Evolutionary conservation across 2,888 invertebrate species (phyloP).

Genomic region (Diarsia mendica): DNA sequence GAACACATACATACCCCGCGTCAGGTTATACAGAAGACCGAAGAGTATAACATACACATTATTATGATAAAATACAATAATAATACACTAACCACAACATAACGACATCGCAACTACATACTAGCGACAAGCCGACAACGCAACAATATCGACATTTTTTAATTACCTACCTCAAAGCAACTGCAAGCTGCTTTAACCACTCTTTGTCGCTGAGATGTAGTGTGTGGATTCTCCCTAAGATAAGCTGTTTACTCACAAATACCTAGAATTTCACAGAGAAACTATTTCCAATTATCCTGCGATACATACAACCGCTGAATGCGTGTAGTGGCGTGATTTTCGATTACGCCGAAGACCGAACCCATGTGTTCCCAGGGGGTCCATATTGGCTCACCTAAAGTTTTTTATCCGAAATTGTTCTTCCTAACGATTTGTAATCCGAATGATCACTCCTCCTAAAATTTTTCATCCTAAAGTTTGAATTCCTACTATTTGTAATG

Average conservation of each 20-base stretch:
- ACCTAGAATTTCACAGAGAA: neutral
- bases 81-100: neutral
- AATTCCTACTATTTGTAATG: no score
- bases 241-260: neutral
- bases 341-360: conserved; percentile 4
- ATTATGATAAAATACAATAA: no score
- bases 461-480: no score
- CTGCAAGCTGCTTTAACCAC: neutral
- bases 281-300: neutral
- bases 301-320: neutral
- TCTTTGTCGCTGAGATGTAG: no score
- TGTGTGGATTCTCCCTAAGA: neutral
- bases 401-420: no score
- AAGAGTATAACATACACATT: no score
- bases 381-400: no score
- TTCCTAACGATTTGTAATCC: no score
- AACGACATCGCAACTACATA: neutral
- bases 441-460: no score
- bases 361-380: conserved; percentile 31
- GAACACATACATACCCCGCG: no score
- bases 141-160: neutral
- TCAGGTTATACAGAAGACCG: no score
- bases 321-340: conserved; percentile 14
- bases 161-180: neutral
- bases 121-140: neutral